Conservation (phyloP, 2,113 vertebrate species). For the Eubucco bourcierii region DNA sequence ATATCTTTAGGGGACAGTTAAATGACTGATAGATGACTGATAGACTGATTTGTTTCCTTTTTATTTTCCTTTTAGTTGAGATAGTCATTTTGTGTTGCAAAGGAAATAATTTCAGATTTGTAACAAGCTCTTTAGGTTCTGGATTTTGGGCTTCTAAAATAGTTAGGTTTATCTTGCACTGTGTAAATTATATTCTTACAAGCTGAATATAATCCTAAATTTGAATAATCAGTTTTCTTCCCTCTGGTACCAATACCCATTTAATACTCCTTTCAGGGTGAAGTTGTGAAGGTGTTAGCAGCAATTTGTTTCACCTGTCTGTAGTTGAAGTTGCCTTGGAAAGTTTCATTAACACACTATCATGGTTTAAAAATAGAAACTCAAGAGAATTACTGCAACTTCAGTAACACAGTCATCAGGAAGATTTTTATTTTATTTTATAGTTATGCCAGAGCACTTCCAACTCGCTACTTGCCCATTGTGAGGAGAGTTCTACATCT, state of each 20-base stretch:
- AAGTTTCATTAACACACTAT: slow-evolving; percentile 1
- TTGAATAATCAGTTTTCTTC: not conserved
- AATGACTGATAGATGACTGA: not conserved
- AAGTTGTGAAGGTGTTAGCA: not conserved
- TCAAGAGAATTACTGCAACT: not conserved
- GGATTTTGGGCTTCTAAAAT: not conserved
- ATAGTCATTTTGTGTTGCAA: not conserved
- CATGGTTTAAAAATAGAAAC: slow-evolving; percentile 29
- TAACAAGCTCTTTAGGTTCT: not conserved
- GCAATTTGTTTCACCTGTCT: slow-evolving; percentile 7
- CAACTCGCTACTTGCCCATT: not conserved
- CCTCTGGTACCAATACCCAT: not conserved
- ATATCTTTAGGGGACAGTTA: not conserved
- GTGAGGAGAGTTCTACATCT: not conserved
- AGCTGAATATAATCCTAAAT: not conserved
- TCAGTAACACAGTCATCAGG: not conserved
- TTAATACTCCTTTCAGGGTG: not conserved
- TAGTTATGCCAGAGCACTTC: not conserved
- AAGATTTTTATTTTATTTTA: slow-evolving; percentile 15
- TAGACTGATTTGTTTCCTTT: not conserved
- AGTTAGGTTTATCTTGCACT: not conserved
- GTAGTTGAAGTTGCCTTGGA: not conserved
- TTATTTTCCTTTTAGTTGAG: not conserved
- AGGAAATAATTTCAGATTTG: not conserved
- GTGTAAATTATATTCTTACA: not conserved